Conservation (phyloP, 2,113 vertebrate species). For the rat (Rattus norvegicus) region DNA sequence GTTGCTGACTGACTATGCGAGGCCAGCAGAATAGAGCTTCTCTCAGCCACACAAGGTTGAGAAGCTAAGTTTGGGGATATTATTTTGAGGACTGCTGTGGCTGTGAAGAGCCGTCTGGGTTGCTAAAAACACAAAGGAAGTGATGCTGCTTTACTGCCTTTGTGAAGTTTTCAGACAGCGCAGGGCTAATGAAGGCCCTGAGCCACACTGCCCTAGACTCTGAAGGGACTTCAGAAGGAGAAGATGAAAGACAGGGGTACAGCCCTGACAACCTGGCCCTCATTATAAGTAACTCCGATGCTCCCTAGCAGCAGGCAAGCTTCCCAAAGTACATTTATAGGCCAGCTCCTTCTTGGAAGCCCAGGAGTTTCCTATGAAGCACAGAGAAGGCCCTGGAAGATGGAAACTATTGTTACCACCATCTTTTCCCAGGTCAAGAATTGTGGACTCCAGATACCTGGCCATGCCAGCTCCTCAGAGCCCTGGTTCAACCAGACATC, state of each 20-base stretch:
- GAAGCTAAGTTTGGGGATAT: not conserved
- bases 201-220: not conserved
- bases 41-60: not conserved
- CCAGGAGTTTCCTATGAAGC: not conserved
- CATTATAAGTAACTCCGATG: rapidly evolving
- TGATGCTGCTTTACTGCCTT: not conserved
- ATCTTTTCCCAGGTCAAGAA: not conserved
- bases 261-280: not conserved
- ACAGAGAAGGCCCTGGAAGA: not conserved
- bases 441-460: not conserved
- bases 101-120: conserved; percentile 6
- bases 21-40: not conserved
- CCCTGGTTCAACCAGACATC: too few relatives aligned
- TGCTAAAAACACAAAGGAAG: conserved; percentile 40
- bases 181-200: conserved; percentile 46
- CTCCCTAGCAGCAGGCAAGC: not conserved
- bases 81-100: not conserved
- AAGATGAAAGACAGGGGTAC: conserved; percentile 43
- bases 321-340: rapidly evolving
- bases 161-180: not conserved
- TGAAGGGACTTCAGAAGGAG: conserved; percentile 22
- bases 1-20: not conserved
- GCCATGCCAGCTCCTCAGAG: not conserved
- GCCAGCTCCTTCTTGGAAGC: not conserved
- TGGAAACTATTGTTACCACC: not conserved